Percentiles rank a stretch among this genome's conserved stretches.
phyloP scores from a whole-genome alignment of 2,113 vertebrate species.

The Catagonus wagneri region DNA sequence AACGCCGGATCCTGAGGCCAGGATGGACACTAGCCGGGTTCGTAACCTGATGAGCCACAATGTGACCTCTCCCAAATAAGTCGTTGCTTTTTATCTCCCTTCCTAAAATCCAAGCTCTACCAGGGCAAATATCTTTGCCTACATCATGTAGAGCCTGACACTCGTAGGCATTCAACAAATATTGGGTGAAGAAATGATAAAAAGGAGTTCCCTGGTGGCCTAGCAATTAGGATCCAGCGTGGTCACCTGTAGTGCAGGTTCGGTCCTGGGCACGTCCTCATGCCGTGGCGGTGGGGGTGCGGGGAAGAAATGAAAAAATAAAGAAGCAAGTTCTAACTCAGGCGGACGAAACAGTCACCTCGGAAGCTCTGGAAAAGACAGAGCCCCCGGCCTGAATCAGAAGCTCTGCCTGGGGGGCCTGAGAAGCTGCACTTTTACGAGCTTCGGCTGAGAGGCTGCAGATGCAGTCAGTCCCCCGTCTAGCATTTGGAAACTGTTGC shows the following conservation, averaged over 20 bases:
- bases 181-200: neutral
- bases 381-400: neutral
- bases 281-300: too few relatives aligned
- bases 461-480: neutral
- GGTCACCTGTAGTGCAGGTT: too few relatives aligned
- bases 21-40: too few relatives aligned
- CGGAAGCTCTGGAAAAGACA: neutral
- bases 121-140: neutral
- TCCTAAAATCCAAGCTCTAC: neutral
- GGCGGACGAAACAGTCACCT: neutral
- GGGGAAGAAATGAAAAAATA: neutral
- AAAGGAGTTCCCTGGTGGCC: neutral
- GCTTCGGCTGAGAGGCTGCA: neutral
- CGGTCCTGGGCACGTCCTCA: too few relatives aligned
- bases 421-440: neutral
- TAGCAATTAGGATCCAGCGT: too few relatives aligned
- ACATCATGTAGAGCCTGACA: neutral
- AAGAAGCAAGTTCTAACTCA: neutral
- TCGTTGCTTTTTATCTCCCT: neutral
- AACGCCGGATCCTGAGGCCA: too few relatives aligned
- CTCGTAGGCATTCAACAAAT: neutral
- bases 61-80: neutral
- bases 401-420: fast-evolving
- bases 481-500: neutral
- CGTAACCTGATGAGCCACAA: too few relatives aligned